phyloP scores from a whole-genome alignment of 2,888 invertebrate genomes.

The Aphodius sticticus region DNA sequence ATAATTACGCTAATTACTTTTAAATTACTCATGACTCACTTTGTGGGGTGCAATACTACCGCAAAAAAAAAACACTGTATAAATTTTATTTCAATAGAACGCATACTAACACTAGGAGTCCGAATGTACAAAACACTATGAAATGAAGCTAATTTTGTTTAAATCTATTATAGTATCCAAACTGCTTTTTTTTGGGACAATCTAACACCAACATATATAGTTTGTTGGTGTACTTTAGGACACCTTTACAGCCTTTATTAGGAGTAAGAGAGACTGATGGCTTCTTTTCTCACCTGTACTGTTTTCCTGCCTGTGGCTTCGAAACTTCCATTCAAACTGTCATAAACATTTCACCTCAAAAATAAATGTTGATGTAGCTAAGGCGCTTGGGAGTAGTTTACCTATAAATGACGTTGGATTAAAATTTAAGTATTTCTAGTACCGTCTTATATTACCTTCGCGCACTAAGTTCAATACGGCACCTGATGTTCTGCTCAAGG shows the following conservation, averaged over 20 bases:
- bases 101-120: neutral
- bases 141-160: neutral
- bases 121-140: neutral
- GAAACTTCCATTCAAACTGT: neutral
- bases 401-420: neutral
- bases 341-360: neutral
- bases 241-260: neutral
- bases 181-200: neutral
- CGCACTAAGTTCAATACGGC: neutral
- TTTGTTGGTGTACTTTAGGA: neutral
- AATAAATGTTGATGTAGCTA: neutral
- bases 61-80: neutral
- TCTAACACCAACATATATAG: neutral
- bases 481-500: slow-evolving; percentile 34
- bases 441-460: neutral
- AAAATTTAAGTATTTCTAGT: neutral
- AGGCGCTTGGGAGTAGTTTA: neutral
- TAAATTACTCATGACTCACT: neutral
- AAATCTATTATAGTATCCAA: neutral
- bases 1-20: no score
- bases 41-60: neutral
- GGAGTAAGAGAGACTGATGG: neutral
- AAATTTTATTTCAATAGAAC: neutral
- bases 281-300: neutral
- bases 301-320: neutral